Conservation (phyloP, 2,888 invertebrate genomes). For the Anticlea derivata region DNA sequence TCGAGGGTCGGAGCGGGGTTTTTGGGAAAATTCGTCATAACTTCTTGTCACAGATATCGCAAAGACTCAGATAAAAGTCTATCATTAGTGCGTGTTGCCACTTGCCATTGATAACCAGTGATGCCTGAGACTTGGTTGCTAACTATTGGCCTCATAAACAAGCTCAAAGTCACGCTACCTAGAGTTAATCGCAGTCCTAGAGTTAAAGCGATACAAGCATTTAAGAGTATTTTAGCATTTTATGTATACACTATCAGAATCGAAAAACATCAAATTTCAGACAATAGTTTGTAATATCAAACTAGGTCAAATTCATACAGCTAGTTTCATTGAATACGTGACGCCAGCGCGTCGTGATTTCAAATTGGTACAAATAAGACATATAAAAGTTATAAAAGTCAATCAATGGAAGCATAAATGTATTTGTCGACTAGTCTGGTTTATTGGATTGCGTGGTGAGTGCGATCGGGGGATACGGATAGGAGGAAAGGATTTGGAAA, state of each 20-base stretch:
- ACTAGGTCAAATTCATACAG: constrained; percentile 41
- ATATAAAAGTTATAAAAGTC: constrained; percentile 34
- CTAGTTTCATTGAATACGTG: constrained; percentile 33
- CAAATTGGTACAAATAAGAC: constrained; percentile 36
- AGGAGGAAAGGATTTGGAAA: not conserved
- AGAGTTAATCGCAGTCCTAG: no score
- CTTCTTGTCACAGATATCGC: no score
- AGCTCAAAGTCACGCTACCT: no score
- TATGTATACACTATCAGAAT: not conserved
- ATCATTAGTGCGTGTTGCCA: no score
- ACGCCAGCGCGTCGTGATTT: constrained; percentile 40
- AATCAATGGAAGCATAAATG: constrained; percentile 36
- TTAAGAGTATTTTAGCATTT: no score
- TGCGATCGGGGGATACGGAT: not conserved
- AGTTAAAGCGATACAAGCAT: no score
- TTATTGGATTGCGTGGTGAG: constrained; percentile 5
- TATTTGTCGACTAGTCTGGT: constrained; percentile 27
- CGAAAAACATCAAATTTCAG: not conserved
- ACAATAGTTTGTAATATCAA: constrained; percentile 13
- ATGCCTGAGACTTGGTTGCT: no score
- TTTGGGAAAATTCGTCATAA: no score
- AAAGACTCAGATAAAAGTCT: no score
- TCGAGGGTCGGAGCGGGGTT: no score
- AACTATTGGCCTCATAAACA: no score
- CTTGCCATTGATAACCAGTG: no score